These are phyloP conservation scores for Callospermophilus lateralis DNA, from an alignment of 2,113 vertebrate genomes.

Conservation along the genomic window DNA sequence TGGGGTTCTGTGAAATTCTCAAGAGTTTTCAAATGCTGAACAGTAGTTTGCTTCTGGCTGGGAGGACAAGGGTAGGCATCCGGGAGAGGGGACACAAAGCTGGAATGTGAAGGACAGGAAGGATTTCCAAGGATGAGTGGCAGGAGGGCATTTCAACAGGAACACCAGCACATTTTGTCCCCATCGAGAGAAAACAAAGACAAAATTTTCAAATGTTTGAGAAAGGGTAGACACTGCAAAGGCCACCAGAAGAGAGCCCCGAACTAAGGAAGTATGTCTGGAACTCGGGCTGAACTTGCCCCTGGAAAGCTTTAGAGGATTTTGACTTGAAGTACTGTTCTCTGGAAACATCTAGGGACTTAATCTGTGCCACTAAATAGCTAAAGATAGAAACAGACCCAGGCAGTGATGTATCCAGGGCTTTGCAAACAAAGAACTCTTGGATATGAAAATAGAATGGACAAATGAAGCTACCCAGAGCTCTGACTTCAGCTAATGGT, in stretches of 20 bases:
- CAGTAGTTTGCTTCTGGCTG: neutral
- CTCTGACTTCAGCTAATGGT: neutral
- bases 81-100: neutral
- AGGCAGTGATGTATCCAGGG: neutral
- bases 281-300: neutral
- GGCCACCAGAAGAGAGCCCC: neutral
- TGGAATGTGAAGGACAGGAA: neutral
- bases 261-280: neutral
- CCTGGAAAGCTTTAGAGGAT: neutral
- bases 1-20: neutral
- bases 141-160: neutral
- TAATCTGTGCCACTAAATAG: neutral
- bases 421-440: neutral
- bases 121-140: neutral
- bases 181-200: neutral
- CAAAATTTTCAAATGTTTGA: neutral
- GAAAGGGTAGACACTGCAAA: neutral
- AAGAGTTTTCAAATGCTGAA: neutral
- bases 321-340: neutral
- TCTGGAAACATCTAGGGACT: conserved; percentile 41
- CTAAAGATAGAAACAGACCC: neutral
- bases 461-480: neutral
- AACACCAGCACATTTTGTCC: neutral
- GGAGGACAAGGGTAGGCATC: neutral
- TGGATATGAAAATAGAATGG: neutral